Percentiles rank a stretch among this genome's conserved stretches.
Conservation (phyloP, 2,888 invertebrate genomes). For the Hermaeophaga mercurialis region DNA sequence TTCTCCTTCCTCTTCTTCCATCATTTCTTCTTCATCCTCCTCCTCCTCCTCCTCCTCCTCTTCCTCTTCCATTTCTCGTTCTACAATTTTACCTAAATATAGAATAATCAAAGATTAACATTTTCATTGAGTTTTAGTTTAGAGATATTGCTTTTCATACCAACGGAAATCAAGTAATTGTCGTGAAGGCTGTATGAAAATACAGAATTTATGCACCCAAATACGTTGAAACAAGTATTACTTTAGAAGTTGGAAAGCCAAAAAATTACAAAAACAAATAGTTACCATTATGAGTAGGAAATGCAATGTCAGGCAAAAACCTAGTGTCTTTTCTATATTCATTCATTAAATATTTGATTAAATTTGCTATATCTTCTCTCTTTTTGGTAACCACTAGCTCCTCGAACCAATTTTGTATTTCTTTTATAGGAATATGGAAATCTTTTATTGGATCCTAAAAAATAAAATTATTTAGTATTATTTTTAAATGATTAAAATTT, state of each 20-base stretch:
- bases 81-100: conserved; percentile 66
- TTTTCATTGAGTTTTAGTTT: too few species aligned
- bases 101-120: too few species aligned
- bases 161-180: too few species aligned
- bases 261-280: too few species aligned
- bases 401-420: conserved; percentile 85
- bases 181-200: too few species aligned
- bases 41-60: conserved; percentile 45
- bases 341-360: conserved; percentile 77
- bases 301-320: conserved; percentile 71
- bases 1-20: conserved; percentile 24
- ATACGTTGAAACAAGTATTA: too few species aligned
- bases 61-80: conserved; percentile 59
- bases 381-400: conserved; percentile 82
- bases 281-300: conserved; percentile 77
- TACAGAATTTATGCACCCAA: too few species aligned
- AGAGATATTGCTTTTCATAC: too few species aligned
- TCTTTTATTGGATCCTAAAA: conserved; percentile 78
- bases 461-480: conserved; percentile 7
- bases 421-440: conserved; percentile 82
- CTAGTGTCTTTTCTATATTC: conserved; percentile 72
- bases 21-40: conserved; percentile 30
- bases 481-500: not conserved
- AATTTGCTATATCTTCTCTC: conserved; percentile 81
- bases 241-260: too few species aligned